A percentile compares a stretch with the other conserved stretches of the same genome.
Conservation (phyloP, 2,888 invertebrate genomes). For the Diarsia rubi region DNA sequence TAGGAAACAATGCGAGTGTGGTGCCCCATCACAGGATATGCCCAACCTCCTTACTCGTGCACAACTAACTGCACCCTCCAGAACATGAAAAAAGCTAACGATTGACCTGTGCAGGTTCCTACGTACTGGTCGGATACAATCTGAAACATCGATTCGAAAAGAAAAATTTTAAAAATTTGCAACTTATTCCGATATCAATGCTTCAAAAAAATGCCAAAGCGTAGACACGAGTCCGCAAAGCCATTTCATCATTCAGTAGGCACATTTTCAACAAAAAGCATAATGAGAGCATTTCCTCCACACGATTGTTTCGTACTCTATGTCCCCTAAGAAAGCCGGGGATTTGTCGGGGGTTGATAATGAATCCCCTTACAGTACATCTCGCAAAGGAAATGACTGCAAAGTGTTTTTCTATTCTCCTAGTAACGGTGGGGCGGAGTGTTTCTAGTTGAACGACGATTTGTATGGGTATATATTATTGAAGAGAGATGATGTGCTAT, state of each 20-base stretch:
- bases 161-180: no score
- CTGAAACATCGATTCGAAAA: no score
- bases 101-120: no score
- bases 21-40: no score
- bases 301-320: conserved; percentile 65
- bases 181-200: not conserved
- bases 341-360: conserved; percentile 89
- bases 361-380: conserved; percentile 88
- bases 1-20: no score
- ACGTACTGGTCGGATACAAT: no score
- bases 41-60: no score
- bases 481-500: conserved; percentile 8
- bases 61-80: no score
- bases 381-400: conserved; percentile 88
- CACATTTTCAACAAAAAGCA: conserved; percentile 47
- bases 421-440: conserved; percentile 73
- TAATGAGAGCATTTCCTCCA: conserved; percentile 64
- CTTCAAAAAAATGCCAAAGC: not conserved
- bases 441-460: conserved; percentile 68
- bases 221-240: not conserved
- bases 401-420: conserved; percentile 89
- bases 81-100: no score
- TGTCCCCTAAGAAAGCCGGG: conserved; percentile 77
- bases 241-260: conserved; percentile 36
- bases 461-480: conserved; percentile 47